Percentiles rank a stretch among this genome's conserved stretches.
Evolutionary conservation across 2,888 invertebrate genomes (phyloP).

Genomic region (Campopleginae sp.): DNA sequence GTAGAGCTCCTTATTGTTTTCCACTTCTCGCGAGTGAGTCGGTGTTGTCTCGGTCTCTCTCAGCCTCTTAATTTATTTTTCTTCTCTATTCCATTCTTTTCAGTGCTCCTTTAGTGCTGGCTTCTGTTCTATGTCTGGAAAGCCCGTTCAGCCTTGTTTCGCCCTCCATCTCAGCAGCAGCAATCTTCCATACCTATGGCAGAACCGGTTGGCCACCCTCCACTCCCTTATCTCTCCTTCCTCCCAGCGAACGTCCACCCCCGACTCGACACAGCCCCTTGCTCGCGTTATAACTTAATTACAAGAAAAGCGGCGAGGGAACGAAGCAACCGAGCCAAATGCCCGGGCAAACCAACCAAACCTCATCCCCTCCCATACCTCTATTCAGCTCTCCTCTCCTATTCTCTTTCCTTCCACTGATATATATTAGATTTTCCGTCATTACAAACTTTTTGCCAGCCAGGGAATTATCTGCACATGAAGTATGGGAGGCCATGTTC

Average conservation of each 20-base stretch:
- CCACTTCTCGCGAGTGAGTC: constrained; percentile 78
- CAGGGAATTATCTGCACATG: constrained; percentile 67
- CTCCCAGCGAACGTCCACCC: neutral
- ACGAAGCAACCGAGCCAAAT: constrained; percentile 62
- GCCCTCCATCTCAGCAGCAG: constrained; percentile 46
- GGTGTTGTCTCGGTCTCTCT: constrained; percentile 40
- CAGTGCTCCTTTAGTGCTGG: constrained; percentile 40
- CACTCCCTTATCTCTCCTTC: constrained; percentile 20
- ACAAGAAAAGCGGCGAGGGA: constrained; percentile 81
- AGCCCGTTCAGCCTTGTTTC: constrained; percentile 65
- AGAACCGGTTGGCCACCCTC: constrained; percentile 11
- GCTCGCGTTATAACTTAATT: constrained; percentile 82
- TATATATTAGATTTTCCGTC: constrained; percentile 83
- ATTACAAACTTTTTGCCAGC: constrained; percentile 79
- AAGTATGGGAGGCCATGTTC: constrained; percentile 46
- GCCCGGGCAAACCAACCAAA: constrained; percentile 59
- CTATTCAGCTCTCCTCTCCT: constrained; percentile 25
- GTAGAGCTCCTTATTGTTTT: constrained; percentile 83
- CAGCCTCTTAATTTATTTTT: constrained; percentile 55
- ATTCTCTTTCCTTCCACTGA: constrained; percentile 58
- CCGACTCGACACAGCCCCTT: constrained; percentile 25
- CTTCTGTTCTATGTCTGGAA: constrained; percentile 36
- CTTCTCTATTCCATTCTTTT: constrained; percentile 30
- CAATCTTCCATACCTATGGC: constrained; percentile 29
- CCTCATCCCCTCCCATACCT: constrained; percentile 54